Evolutionary conservation across 92 coral and sea anemone species (phyloP).

Genomic region (Bergia sp.): DNA sequence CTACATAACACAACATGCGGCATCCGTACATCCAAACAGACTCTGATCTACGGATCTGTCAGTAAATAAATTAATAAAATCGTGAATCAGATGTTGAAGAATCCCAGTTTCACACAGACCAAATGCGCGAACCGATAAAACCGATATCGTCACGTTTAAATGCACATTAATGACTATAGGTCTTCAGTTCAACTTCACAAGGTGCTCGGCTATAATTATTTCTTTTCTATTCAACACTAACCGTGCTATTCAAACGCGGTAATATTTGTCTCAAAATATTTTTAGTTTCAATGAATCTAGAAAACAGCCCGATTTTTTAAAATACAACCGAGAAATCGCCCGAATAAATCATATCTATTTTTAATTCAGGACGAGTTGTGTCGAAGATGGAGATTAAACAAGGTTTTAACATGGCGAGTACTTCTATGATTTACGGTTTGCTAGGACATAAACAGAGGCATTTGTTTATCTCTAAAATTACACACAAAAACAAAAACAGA

Average conservation of each 20-base stretch:
- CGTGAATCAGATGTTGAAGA: background rate
- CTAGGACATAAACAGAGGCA: background rate
- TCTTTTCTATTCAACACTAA: background rate
- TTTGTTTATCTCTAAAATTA: background rate
- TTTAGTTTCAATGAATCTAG: background rate
- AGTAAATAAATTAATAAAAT: too few relatives aligned
- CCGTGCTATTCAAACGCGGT: background rate
- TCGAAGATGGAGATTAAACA: background rate
- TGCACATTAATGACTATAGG: background rate
- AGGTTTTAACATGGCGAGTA: background rate
- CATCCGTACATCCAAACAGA: too few relatives aligned
- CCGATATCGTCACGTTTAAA: background rate
- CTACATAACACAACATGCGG: too few relatives aligned
- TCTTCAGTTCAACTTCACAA: background rate
- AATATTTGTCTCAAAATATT: too few relatives aligned
- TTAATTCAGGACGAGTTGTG: background rate
- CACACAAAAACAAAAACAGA: too few relatives aligned
- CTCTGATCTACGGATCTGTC: too few relatives aligned
- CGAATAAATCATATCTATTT: constrained; percentile 4
- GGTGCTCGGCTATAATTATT: background rate
- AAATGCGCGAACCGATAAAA: background rate
- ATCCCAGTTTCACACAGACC: background rate
- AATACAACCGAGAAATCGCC: background rate
- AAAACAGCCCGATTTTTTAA: background rate
- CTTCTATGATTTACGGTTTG: too few relatives aligned